Percentiles rank a stretch among this genome's conserved stretches.
Evolutionary conservation across 2,888 invertebrate species (phyloP).

Genomic region (Lithodes maja): DNA sequence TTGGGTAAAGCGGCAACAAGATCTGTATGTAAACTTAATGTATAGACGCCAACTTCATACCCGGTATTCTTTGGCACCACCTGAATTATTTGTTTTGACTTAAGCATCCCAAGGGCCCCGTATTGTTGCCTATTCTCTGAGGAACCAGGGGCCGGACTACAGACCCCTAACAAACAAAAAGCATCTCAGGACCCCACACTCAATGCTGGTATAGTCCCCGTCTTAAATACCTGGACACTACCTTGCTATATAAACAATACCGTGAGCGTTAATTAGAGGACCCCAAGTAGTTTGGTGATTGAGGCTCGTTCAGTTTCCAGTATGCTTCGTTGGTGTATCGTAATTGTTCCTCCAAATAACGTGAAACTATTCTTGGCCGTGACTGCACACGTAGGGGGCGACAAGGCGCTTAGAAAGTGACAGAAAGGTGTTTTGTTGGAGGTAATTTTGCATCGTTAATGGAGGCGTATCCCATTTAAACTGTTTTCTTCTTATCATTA

Average conservation of each 20-base stretch:
- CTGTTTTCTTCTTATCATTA: slow-evolving; percentile 28
- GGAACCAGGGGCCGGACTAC: slow-evolving; percentile 22
- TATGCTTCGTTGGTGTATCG: no score
- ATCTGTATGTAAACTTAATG: slow-evolving; percentile 48
- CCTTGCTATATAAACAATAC: no score
- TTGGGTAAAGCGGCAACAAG: slow-evolving; percentile 51
- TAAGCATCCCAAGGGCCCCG: slow-evolving; percentile 47
- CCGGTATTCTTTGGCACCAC: slow-evolving; percentile 45
- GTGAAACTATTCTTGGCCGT: no score
- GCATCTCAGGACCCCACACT: not conserved
- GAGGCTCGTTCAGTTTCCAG: no score
- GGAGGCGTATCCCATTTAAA: slow-evolving; percentile 32
- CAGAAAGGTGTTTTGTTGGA: slow-evolving; percentile 22
- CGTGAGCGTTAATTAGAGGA: no score
- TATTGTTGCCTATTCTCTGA: slow-evolving; percentile 33
- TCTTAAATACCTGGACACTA: no score
- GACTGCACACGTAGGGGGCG: slow-evolving; percentile 24
- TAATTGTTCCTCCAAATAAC: no score
- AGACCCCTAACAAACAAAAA: slow-evolving; percentile 42
- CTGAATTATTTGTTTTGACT: slow-evolving; percentile 55
- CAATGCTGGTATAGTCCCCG: not conserved
- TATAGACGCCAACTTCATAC: slow-evolving; percentile 47
- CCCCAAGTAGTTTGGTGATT: no score
- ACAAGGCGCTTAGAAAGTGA: slow-evolving; percentile 30
- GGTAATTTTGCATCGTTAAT: slow-evolving; percentile 47